phyloP scores from a whole-genome alignment of 2,888 invertebrate genomes.

The Taenaris catops region DNA sequence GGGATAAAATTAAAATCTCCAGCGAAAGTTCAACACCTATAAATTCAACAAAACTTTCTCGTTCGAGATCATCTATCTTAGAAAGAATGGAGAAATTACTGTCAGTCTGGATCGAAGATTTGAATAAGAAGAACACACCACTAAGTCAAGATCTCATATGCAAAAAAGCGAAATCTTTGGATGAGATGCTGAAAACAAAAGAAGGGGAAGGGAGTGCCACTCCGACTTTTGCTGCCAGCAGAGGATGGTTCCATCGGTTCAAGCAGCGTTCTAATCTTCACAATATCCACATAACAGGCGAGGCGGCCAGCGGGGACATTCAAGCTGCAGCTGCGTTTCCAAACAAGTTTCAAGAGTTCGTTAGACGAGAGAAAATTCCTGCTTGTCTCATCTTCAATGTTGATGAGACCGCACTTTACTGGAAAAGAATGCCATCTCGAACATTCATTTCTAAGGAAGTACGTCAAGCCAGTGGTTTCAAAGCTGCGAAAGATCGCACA shows the following conservation, averaged over 20 bases:
- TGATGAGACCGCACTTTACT: conserved; percentile 28
- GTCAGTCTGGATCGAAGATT: background rate
- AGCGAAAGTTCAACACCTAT: background rate
- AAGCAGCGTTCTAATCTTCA: background rate
- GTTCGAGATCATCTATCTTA: background rate
- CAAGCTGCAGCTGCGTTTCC: no score
- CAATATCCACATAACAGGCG: no score
- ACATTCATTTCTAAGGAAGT: conserved; percentile 28
- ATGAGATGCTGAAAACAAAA: background rate
- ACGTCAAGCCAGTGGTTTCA: conserved; percentile 25
- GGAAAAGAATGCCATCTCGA: conserved; percentile 28
- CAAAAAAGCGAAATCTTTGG: background rate
- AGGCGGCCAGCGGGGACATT: no score
- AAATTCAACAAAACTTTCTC: background rate
- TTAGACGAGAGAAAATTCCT: no score
- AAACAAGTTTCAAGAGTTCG: no score
- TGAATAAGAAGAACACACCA: background rate
- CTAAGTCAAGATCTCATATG: background rate
- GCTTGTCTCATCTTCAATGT: no score
- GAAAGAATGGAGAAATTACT: background rate
- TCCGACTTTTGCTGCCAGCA: background rate
- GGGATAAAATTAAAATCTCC: background rate
- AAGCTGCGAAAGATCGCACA: conserved; percentile 28
- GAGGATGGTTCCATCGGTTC: background rate
- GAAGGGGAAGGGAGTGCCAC: background rate